phyloP scores from a whole-genome alignment of 2,797 vertebrate species.

The Hyperoplus immaculatus region DNA sequence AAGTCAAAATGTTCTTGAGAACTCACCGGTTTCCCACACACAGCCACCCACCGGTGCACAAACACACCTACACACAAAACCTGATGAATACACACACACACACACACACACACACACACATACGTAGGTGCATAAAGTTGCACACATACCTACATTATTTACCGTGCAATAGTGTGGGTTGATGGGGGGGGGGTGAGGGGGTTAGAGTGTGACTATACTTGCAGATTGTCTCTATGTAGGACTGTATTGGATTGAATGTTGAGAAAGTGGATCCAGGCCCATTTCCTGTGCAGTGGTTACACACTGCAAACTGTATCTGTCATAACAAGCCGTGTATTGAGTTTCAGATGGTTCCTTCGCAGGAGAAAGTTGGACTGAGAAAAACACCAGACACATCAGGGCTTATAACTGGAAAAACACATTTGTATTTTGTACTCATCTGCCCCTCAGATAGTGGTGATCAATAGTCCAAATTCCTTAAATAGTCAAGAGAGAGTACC shows the following conservation, averaged over 20 bases:
- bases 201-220: conserved; percentile 34
- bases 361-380: conserved; percentile 5
- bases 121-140: too few species aligned
- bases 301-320: conserved; percentile 51
- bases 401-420: conserved; percentile 12
- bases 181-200: conserved; percentile 7
- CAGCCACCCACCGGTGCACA: conserved; percentile 16
- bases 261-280: conserved; percentile 35
- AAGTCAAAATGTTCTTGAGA: conserved; percentile 14
- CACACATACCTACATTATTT: too few species aligned
- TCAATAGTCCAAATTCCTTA: conserved; percentile 37
- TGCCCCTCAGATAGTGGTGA: conserved; percentile 32
- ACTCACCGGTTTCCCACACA: conserved; percentile 29
- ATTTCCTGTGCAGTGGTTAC: conserved; percentile 59
- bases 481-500: conserved; percentile 11
- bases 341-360: conserved; percentile 1
- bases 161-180: conserved; percentile 2
- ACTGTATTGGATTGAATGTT: conserved; percentile 39
- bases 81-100: conserved; percentile 16
- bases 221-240: conserved; percentile 47
- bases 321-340: conserved; percentile 10
- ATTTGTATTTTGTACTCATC: conserved; percentile 19
- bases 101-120: too few species aligned
- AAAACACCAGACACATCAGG: background rate
- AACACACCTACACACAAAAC: conserved; percentile 23